These are phyloP conservation scores for Brachypalpus laphriformis DNA, from an alignment of 2,888 invertebrate species.

Conservation along the genomic window DNA sequence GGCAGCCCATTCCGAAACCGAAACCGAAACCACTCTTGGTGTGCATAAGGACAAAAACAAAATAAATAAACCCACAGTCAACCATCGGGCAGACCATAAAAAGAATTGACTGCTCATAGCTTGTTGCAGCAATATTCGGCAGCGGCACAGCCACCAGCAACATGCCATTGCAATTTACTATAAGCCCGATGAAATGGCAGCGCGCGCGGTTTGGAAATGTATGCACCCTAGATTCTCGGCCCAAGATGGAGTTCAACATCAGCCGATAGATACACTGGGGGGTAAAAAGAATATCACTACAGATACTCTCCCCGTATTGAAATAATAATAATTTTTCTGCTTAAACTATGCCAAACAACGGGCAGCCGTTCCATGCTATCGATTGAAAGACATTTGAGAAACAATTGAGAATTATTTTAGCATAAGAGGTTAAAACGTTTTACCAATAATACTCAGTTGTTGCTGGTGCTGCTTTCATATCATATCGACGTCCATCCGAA, in stretches of 20 bases:
- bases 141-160: constrained; percentile 24
- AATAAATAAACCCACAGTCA: constrained; percentile 51
- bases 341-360: constrained; percentile 37
- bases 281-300: background rate
- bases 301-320: constrained; percentile 55
- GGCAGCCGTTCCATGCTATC: constrained; percentile 27
- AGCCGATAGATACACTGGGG: background rate
- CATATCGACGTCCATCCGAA: constrained; percentile 19
- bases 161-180: constrained; percentile 55
- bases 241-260: constrained; percentile 55
- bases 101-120: constrained; percentile 58
- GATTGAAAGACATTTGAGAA: constrained; percentile 69
- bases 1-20: constrained; percentile 15
- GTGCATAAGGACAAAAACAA: constrained; percentile 27
- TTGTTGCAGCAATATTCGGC: constrained; percentile 59
- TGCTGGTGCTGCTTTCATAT: constrained; percentile 11
- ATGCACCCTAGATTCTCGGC: constrained; percentile 66
- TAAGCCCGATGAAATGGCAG: constrained; percentile 47
- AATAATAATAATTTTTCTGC: constrained; percentile 70
- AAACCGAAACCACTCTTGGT: constrained; percentile 30
- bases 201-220: constrained; percentile 43
- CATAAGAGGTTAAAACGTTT: constrained; percentile 66
- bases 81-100: constrained; percentile 57
- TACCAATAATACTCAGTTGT: constrained; percentile 35
- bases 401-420: constrained; percentile 70